Percentiles rank a stretch among this genome's conserved stretches.
phyloP scores from a whole-genome alignment of 2,113 vertebrate genomes.

The rabbit (Oryctolagus cuniculus) region DNA sequence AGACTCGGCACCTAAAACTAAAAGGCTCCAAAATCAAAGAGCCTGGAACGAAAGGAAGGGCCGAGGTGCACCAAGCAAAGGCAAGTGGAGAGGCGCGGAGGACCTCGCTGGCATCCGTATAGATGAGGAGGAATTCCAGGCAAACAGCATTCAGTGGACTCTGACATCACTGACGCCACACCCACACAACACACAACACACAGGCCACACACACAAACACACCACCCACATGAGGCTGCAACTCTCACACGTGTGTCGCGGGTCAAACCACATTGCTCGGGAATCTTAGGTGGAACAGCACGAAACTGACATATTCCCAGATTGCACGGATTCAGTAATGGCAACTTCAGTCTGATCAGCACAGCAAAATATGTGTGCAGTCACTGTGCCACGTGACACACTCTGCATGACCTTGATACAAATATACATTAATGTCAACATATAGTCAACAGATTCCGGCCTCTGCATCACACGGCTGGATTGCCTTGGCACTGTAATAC shows the following conservation, averaged over 20 bases:
- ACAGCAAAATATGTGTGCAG: conserved; percentile 6
- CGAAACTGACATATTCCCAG: background rate
- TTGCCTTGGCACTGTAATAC: background rate
- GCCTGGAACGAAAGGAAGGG: background rate
- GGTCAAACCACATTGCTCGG: background rate
- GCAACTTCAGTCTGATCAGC: background rate
- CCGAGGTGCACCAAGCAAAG: background rate
- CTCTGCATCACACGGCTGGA: background rate
- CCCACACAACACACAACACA: too few relatives aligned
- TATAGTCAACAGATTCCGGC: background rate
- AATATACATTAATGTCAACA: too few relatives aligned
- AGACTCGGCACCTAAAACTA: background rate
- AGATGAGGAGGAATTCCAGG: background rate
- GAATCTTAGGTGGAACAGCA: background rate
- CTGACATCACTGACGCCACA: background rate
- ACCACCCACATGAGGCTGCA: background rate
- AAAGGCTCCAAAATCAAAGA: background rate
- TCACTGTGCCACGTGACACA: background rate
- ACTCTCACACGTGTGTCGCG: background rate
- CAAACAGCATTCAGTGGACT: background rate
- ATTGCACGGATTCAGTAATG: background rate
- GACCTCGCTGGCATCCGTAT: background rate
- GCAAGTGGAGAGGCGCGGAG: background rate
- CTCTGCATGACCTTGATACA: too few relatives aligned
- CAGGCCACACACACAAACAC: too few relatives aligned